Evolutionary conservation across 2,888 invertebrate genomes (phyloP), one percentile per base, ranked within the genome.

Genomic region (Ganaspis brasiliensis): DNA sequence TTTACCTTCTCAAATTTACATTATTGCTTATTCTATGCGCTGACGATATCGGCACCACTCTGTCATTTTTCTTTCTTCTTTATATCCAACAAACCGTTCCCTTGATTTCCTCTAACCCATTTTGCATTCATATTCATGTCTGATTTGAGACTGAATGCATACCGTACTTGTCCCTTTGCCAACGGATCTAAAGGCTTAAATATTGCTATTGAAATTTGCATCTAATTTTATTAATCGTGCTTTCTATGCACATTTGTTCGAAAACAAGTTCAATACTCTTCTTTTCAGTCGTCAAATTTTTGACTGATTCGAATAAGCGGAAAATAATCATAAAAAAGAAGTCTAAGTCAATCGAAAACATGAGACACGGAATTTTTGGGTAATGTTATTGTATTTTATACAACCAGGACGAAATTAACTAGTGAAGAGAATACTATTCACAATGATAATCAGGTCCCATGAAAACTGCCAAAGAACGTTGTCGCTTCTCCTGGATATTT

Each of bases 381-480:
- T n/a, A 21, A n/a, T 26, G 3, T 45, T 45, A 21, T 35, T 40
- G 49, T 21, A 26, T 35, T 71, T 55, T 61, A 72, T 63, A 37
- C 73, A 55, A 59, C 59, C 73, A 72, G 31, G 6, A 31, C 2
- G 31, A 31, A 31, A 31, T 2, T 31, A 31, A 31, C 73, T 61
- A 73, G 59, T 59, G 40, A 12, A 37, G 31, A 78, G 72, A 77
- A 77, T 77, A 83, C 79, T 79, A 82, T 79, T n/a, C 83, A 74
- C 81, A 73, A 59, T 72, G 77, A 72, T 77, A 81, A 79, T 83
- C 83, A 84, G 83, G 84, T 83, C 82, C 84, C 83, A 82, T 79
- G 84, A 81, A 85, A 85, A 84, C 85, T 80, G 83, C 83, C 83
- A 84, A 87, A 87, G 87, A 86, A 85, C 86, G 84, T 81, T 80